Percentiles rank a stretch among this genome's conserved stretches.
Conservation (phyloP, 92 coral and sea anemone species). For the Epizoanthus rinbou region DNA sequence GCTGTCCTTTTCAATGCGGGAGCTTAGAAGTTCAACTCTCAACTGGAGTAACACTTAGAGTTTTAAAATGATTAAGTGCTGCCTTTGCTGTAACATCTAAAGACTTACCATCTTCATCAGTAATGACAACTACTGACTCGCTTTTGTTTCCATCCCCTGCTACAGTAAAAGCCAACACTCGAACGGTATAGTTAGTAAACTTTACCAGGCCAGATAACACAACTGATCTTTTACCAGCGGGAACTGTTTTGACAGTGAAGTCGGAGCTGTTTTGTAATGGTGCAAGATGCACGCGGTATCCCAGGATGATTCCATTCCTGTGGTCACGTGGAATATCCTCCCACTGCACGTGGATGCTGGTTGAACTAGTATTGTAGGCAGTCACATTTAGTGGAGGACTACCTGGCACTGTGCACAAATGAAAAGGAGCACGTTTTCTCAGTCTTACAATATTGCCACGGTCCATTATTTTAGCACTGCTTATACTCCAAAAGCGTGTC, state of each 20-base stretch:
- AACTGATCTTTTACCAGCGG: not conserved
- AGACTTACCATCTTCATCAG: constrained; percentile 77
- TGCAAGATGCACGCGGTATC: not conserved
- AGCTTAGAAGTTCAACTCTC: too few relatives aligned
- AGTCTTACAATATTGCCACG: too few relatives aligned
- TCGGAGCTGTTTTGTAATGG: not conserved
- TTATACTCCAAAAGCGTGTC: too few relatives aligned
- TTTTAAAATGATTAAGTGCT: not conserved
- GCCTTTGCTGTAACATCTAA: not conserved
- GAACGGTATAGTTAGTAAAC: constrained; percentile 67
- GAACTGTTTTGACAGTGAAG: not conserved
- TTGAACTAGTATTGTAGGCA: not conserved
- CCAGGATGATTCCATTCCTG: not conserved
- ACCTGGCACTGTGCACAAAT: not conserved
- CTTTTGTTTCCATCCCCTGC: constrained; percentile 63
- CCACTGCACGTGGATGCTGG: not conserved
- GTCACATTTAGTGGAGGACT: not conserved
- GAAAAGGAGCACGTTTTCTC: too few relatives aligned
- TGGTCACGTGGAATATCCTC: not conserved
- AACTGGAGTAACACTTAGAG: not conserved
- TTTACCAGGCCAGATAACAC: constrained; percentile 49
- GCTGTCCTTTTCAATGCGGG: too few relatives aligned
- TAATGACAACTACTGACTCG: constrained; percentile 47
- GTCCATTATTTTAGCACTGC: too few relatives aligned
- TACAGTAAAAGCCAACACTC: constrained; percentile 63